phyloP scores from a whole-genome alignment of 2,113 vertebrate genomes.

The Xenotilapia leptura region DNA sequence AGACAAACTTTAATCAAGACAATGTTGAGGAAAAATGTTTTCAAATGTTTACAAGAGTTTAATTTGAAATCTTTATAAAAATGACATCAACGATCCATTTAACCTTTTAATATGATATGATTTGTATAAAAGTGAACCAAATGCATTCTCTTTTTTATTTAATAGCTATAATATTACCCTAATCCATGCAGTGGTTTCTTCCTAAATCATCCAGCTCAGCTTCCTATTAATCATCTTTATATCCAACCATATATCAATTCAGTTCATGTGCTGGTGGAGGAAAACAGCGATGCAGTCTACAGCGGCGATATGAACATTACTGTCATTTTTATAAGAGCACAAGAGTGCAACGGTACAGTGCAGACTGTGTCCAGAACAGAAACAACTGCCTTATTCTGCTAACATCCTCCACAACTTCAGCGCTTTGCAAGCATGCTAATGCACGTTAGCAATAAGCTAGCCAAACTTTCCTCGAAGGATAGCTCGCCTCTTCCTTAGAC shows the following conservation, averaged over 20 bases:
- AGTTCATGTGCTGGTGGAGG: background rate
- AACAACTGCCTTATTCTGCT: background rate
- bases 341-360: fast-evolving
- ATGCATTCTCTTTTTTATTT: background rate
- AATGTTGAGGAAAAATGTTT: background rate
- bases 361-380: background rate
- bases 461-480: background rate
- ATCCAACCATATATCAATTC: background rate
- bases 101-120: fast-evolving
- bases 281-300: background rate
- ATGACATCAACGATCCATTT: background rate
- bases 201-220: background rate
- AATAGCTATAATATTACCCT: fast-evolving
- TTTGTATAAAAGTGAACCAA: fast-evolving
- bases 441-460: background rate
- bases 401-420: background rate
- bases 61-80: background rate
- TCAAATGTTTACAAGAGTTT: background rate
- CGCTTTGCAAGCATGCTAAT: background rate
- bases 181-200: background rate
- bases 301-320: background rate
- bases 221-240: background rate
- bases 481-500: background rate
- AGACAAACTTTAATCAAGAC: background rate
- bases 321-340: background rate